These are phyloP conservation scores for Andrena marginata DNA, from an alignment of 2,888 invertebrate species.

Conservation along the genomic window DNA sequence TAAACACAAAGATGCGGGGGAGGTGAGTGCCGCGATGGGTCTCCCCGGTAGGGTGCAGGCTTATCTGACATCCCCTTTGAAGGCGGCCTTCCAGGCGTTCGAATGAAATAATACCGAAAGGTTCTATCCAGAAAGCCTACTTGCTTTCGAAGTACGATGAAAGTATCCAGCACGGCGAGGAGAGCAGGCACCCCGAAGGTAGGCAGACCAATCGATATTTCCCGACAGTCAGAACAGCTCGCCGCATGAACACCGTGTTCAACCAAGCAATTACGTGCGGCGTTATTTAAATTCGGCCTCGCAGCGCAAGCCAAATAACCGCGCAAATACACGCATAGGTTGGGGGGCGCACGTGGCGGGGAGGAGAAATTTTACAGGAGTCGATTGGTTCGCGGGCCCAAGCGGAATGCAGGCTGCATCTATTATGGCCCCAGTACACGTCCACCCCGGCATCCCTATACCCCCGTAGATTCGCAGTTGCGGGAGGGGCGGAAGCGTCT, in stretches of 20 bases:
- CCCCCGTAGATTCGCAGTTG: conserved; percentile 40
- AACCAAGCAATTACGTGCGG: conserved; percentile 20
- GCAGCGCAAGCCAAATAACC: not conserved
- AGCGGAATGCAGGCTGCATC: conserved; percentile 70
- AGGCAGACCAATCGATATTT: too few relatives aligned
- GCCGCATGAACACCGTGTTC: not conserved
- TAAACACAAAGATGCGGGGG: not conserved
- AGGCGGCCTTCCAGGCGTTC: too few relatives aligned
- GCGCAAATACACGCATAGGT: not conserved
- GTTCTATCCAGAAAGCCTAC: too few relatives aligned
- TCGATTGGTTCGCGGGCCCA: conserved; percentile 57
- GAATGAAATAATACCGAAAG: not conserved
- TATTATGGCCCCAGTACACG: conserved; percentile 69
- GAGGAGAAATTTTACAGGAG: conserved; percentile 59
- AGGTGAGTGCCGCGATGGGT: too few relatives aligned
- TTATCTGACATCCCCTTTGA: not conserved
- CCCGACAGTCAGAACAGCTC: not conserved
- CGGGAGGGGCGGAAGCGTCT: conserved; percentile 26
- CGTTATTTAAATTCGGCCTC: conserved; percentile 24
- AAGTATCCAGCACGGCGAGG: too few relatives aligned
- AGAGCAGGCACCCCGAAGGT: too few relatives aligned
- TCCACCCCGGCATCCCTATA: conserved; percentile 25
- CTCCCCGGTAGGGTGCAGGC: not conserved
- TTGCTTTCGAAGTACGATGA: too few relatives aligned
- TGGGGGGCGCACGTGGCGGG: conserved; percentile 17